Evolutionary conservation across 1,140 invertebrate species (phyloP).

Genomic region (Solen grandis): DNA sequence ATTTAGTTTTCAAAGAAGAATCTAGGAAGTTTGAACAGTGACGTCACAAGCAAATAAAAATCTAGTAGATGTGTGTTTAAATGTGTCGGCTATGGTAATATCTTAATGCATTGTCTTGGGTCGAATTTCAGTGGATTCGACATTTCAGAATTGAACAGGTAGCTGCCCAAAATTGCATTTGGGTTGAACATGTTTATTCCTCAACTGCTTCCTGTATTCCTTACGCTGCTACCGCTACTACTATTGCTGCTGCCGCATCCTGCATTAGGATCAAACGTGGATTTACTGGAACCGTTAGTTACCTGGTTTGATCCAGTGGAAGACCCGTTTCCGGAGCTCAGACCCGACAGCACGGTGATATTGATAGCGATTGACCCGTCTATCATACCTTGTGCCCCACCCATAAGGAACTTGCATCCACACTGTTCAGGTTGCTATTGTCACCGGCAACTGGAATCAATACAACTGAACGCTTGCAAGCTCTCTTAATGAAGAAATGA

Average conservation of each 20-base stretch:
- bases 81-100: too few relatives aligned
- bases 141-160: too few relatives aligned
- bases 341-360: constrained; percentile 7
- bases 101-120: too few relatives aligned
- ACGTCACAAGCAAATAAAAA: too few relatives aligned
- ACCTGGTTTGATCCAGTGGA: neutral
- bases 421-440: constrained; percentile 22
- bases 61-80: too few relatives aligned
- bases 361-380: constrained; percentile 25
- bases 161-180: constrained; percentile 50
- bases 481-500: too few relatives aligned
- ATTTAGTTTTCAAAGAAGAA: too few relatives aligned
- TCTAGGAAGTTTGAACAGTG: too few relatives aligned
- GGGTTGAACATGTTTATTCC: constrained; percentile 44
- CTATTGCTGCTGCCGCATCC: neutral
- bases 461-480: neutral
- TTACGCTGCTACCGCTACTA: constrained; percentile 1
- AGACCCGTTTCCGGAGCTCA: constrained; percentile 15
- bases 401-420: constrained; percentile 23
- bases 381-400: constrained; percentile 36
- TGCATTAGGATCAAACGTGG: constrained; percentile 33
- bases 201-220: neutral
- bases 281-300: neutral
- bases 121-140: too few relatives aligned
- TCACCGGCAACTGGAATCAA: constrained; percentile 16